Conservation (phyloP, 1,140 invertebrate genomes). For the Bombus soroeensis region DNA sequence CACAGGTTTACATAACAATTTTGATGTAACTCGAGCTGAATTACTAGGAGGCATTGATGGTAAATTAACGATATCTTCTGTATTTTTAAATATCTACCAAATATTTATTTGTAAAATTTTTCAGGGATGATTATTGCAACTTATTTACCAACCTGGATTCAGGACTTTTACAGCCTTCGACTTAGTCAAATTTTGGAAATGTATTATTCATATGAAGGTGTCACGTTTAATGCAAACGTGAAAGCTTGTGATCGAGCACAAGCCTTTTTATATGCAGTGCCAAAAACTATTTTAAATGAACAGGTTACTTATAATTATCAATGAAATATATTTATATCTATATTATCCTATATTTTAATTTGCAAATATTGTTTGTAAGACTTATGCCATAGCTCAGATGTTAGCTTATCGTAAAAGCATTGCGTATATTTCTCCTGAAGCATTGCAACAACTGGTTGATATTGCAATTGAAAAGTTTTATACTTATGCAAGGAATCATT, state of each 20-base stretch:
- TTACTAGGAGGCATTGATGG: slow-evolving; percentile 87
- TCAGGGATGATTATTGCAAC: slow-evolving; percentile 85
- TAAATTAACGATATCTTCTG: slow-evolving; percentile 68
- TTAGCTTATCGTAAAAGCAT: slow-evolving; percentile 66
- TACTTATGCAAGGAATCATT: slow-evolving; percentile 61
- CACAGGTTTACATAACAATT: slow-evolving; percentile 79
- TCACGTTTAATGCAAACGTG: slow-evolving; percentile 83
- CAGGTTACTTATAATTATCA: slow-evolving; percentile 64
- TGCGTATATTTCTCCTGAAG: slow-evolving; percentile 65
- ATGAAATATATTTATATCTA: not conserved
- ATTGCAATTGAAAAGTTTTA: slow-evolving; percentile 62
- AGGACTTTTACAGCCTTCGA: slow-evolving; percentile 81
- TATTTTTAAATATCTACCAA: not conserved
- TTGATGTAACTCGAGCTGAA: slow-evolving; percentile 86
- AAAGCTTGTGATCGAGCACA: slow-evolving; percentile 84
- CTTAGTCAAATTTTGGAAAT: slow-evolving; percentile 87
- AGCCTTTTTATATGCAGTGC: slow-evolving; percentile 75
- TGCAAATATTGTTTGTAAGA: slow-evolving; percentile 47
- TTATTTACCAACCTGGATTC: slow-evolving; percentile 83
- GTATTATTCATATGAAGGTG: slow-evolving; percentile 87
- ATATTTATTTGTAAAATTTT: slow-evolving; percentile 36
- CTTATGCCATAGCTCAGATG: slow-evolving; percentile 68
- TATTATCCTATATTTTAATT: slow-evolving; percentile 4
- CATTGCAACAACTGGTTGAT: slow-evolving; percentile 59
- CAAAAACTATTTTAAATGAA: slow-evolving; percentile 70